Percentiles rank a stretch among this genome's conserved stretches.
Conservation (phyloP, 2,797 vertebrate species). For the Leuciscus waleckii region DNA sequence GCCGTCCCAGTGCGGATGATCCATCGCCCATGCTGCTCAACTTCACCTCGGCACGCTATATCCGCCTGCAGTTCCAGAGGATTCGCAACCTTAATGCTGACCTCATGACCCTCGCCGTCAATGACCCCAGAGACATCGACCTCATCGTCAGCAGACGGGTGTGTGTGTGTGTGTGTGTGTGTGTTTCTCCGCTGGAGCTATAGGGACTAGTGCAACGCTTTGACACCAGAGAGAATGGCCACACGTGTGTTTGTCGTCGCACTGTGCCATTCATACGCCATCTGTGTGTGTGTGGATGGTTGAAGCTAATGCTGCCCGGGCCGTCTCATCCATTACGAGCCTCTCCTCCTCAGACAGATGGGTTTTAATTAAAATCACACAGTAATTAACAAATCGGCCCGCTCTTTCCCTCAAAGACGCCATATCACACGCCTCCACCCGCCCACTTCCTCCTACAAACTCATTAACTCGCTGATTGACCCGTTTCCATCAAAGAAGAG, state of each 20-base stretch:
- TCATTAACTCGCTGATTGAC: conserved; percentile 23
- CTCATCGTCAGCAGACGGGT: conserved; percentile 94
- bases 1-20: conserved; percentile 93
- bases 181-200: too few species aligned
- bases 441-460: conserved; percentile 17
- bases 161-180: conserved; percentile 79
- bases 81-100: conserved; percentile 96
- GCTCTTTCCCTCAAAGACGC: conserved; percentile 38
- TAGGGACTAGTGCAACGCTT: background rate
- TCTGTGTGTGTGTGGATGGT: conserved; percentile 24
- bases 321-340: conserved; percentile 33
- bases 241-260: background rate
- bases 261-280: background rate
- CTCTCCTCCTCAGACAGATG: conserved; percentile 52
- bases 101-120: conserved; percentile 92
- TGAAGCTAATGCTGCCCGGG: background rate
- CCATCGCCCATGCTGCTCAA: conserved; percentile 88
- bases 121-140: conserved; percentile 87
- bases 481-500: conserved; percentile 32
- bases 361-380: conserved; percentile 59
- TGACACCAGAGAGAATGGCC: background rate
- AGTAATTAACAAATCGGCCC: conserved; percentile 57
- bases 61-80: conserved; percentile 90
- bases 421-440: conserved; percentile 38
- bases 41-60: conserved; percentile 94